Evolutionary conservation across 2,113 vertebrate genomes (phyloP).

Genomic region (Sebastes schlegelii): DNA sequence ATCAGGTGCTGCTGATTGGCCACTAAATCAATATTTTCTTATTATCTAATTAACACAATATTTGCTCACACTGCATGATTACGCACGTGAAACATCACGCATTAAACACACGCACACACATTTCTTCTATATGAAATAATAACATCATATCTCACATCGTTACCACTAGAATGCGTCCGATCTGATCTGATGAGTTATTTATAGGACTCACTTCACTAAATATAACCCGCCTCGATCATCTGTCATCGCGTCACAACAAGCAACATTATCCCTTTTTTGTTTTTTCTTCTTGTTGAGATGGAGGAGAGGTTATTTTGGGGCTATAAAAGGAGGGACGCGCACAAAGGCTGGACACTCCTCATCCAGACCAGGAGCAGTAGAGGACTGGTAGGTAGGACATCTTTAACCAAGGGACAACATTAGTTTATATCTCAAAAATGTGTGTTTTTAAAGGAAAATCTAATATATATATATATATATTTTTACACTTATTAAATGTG

Average conservation of each 20-base stretch:
- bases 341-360: conserved; percentile 62
- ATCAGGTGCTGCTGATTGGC: background rate
- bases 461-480: background rate
- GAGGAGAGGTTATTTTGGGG: conserved; percentile 63
- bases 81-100: conserved; percentile 1
- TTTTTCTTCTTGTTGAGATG: conserved; percentile 36
- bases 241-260: conserved; percentile 82
- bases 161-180: conserved; percentile 1
- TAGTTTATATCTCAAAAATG: background rate
- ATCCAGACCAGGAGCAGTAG: conserved; percentile 29
- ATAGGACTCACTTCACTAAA: conserved; percentile 73
- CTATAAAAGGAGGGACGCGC: conserved; percentile 82
- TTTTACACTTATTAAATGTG: background rate
- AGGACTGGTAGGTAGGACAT: conserved; percentile 41
- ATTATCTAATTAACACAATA: background rate
- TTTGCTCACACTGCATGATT: background rate
- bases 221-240: conserved; percentile 77
- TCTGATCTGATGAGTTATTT: conserved; percentile 78
- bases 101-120: background rate
- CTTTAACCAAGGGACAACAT: background rate
- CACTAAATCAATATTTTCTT: background rate
- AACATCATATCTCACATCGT: background rate
- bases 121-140: too few species aligned
- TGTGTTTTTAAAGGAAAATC: background rate
- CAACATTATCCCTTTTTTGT: conserved; percentile 61